These are phyloP conservation scores for Calliphora vicina DNA, from an alignment of 1,140 invertebrate genomes.

Conservation along the genomic window DNA sequence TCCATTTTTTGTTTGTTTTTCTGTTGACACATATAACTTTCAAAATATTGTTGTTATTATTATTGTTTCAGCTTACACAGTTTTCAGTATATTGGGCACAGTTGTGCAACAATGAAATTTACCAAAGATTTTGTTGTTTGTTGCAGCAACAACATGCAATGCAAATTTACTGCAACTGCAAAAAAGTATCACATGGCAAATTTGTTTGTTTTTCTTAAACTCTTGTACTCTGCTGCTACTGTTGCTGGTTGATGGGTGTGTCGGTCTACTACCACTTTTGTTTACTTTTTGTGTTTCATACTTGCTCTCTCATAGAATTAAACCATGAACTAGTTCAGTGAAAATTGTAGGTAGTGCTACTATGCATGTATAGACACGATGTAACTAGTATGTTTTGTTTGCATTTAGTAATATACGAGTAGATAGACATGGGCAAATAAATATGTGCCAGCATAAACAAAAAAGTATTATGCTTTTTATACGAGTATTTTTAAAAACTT, in stretches of 20 bases:
- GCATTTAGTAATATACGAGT: too few species aligned
- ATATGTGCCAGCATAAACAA: too few species aligned
- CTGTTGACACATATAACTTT: neutral
- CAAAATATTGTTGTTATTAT: too few species aligned
- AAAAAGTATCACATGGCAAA: neutral
- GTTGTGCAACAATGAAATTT: conserved; percentile 1
- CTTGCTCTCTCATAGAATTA: neutral
- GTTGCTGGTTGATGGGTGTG: neutral
- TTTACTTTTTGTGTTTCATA: neutral
- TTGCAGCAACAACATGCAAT: neutral
- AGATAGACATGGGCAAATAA: too few species aligned
- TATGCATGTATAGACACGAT: too few species aligned
- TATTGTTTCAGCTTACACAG: neutral
- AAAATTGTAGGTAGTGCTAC: neutral
- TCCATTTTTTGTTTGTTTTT: neutral
- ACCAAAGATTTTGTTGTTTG: neutral
- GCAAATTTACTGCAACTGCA: neutral
- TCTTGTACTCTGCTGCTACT: neutral
- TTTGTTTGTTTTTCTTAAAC: neutral
- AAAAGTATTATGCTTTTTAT: too few species aligned
- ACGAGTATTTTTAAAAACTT: too few species aligned
- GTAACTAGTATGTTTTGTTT: too few species aligned
- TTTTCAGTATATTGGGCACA: neutral
- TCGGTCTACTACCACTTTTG: neutral
- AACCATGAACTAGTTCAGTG: neutral